Evolutionary conservation across 1,140 invertebrate genomes (phyloP).

Genomic region (Asobara japonica): DNA sequence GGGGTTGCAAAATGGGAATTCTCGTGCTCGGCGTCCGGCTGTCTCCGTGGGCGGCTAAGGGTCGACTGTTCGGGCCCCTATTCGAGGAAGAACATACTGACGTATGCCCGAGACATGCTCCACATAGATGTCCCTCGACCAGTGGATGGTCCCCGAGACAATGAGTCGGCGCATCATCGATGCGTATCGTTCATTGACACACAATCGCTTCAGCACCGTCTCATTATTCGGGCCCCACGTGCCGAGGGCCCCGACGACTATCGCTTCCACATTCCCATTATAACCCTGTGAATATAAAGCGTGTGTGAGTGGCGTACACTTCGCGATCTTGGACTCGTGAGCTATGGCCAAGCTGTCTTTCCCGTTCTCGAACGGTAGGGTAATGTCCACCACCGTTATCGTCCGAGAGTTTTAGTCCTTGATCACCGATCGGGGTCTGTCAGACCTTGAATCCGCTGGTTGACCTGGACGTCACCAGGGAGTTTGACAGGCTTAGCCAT

Average conservation of each 20-base stretch:
- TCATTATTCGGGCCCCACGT: constrained; percentile 46
- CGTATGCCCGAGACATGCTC: no score
- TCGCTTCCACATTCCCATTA: constrained; percentile 35
- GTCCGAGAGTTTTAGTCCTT: constrained; percentile 36
- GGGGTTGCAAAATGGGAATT: no score
- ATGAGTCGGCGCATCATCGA: constrained; percentile 42
- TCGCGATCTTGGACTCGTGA: constrained; percentile 36
- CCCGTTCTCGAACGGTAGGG: constrained; percentile 57
- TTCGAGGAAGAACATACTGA: no score
- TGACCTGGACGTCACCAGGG: constrained; percentile 4
- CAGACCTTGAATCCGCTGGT: constrained; percentile 28
- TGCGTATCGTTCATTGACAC: constrained; percentile 25
- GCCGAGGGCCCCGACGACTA: constrained; percentile 45
- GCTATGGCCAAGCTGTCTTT: constrained; percentile 34
- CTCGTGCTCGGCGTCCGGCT: no score
- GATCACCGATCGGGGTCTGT: constrained; percentile 40
- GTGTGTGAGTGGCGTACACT: constrained; percentile 42
- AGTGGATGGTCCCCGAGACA: no score
- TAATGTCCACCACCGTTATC: constrained; percentile 49
- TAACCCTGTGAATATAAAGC: constrained; percentile 30
- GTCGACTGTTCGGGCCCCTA: no score
- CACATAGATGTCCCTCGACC: no score
- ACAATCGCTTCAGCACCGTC: constrained; percentile 19
- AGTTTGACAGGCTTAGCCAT: constrained; percentile 18
- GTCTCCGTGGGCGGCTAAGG: no score